Conservation (phyloP, 2,797 vertebrate genomes). For the Pipistrellus nathusii region DNA sequence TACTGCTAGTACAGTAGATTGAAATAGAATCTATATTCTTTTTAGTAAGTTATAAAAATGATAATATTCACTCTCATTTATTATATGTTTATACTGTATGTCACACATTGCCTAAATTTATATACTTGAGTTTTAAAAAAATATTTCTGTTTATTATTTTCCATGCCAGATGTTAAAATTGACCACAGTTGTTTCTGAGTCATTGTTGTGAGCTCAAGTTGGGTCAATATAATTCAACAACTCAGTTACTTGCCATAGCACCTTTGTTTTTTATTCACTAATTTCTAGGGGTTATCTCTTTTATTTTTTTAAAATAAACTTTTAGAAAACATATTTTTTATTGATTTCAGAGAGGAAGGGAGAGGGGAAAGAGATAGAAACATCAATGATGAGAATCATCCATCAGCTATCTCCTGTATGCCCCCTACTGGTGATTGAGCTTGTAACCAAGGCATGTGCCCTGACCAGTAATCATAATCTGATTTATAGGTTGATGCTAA, state of each 20-base stretch:
- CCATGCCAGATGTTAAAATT: conserved; percentile 27
- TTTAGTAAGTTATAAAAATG: conserved; percentile 34
- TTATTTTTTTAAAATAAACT: neutral
- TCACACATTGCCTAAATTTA: neutral
- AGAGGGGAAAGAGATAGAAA: no score
- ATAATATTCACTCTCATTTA: neutral
- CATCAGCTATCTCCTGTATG: no score
- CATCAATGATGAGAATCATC: no score
- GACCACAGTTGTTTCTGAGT: neutral
- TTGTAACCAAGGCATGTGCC: no score
- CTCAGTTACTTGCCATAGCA: neutral
- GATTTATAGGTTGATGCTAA: no score
- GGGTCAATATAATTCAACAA: neutral
- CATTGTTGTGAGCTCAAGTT: neutral
- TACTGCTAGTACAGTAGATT: neutral
- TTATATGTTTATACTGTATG: neutral
- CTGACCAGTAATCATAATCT: no score
- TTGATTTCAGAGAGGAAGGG: no score
- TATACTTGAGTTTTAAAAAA: neutral
- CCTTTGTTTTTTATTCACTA: neutral
- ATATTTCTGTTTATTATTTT: conserved; percentile 15
- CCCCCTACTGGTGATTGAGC: no score
- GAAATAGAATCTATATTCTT: conserved; percentile 1
- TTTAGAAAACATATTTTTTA: no score
- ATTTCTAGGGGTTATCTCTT: neutral